Base-by-base conservation (phyloP, 2,797 vertebrate species). In the Todus mexicanus region DNA sequence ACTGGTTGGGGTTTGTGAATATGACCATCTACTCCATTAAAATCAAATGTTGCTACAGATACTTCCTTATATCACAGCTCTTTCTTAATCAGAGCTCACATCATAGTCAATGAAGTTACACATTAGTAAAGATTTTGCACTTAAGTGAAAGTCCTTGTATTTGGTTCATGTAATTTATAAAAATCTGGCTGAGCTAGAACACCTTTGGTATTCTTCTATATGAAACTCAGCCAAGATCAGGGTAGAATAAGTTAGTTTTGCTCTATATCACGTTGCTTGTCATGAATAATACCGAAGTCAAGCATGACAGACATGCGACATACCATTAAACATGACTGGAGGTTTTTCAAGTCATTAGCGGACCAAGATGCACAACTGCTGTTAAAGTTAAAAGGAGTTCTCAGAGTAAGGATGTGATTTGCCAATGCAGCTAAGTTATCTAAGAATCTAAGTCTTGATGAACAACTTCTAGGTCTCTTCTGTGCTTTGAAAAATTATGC, bases 201-300 rank as follows among this genome's bases (percentile, higher is more conserved):
- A 66, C 23, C 20, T 38, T 61, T 65, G 60, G n/a, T 70, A 6
- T 76, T 73, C 57, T 82, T 7, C 69, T 48, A 6, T 33, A 33
- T 84, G 61, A 90, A 87, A 81, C n/a, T 10, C 33, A 59, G 54
- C 66, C 51, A 45, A 61, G 6, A 19, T 73, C 66, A 61, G 23
- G 16, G 31, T 77, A 79, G 77, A 84, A 76, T 76, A 54, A 80
- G 53, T 64, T 84, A 68, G 47, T 94, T 93, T 94, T 92, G 31
- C 61, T 89, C 68, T 64, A 57, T 91, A 57, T 69, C 69, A 4
- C 82, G 53, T 65, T 70, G 33, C 38, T 89, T 91, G 86, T 74
- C 71, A n/a, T 20, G n/a, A 88, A 65, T 85, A 90, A 93, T 89
- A 50, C 74, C 65, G 53, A 92, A 81, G 42, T 68, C 71, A 84